Percentiles rank a stretch among this genome's conserved stretches.
Conservation (phyloP, 1,140 invertebrate species). For the Heliconius hewitsoni region DNA sequence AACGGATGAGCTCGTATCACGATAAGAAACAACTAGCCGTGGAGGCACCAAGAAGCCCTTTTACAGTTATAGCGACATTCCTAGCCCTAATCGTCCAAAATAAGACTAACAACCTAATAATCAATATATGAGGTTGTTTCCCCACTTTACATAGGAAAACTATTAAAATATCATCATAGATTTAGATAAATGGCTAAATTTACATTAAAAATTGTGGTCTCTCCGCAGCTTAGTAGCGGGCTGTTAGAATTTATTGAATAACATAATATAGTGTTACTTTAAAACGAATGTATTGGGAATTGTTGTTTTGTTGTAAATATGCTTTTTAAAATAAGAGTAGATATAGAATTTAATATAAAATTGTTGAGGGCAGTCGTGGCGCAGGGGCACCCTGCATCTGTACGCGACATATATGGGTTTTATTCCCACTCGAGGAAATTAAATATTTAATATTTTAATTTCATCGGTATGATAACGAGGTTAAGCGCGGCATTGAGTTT, state of each 20-base stretch:
- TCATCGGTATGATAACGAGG: too few relatives aligned
- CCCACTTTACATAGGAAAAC: slow-evolving; percentile 47
- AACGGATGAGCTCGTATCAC: slow-evolving; percentile 36
- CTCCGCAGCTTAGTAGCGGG: slow-evolving; percentile 21
- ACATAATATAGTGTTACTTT: background rate
- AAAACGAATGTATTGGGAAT: background rate
- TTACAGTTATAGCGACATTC: slow-evolving; percentile 47
- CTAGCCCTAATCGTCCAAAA: slow-evolving; percentile 34
- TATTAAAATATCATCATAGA: slow-evolving; percentile 45
- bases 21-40: slow-evolving; percentile 38
- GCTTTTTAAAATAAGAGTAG: background rate
- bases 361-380: too few relatives aligned
- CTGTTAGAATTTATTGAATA: background rate
- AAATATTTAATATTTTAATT: too few relatives aligned
- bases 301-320: background rate
- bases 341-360: too few relatives aligned
- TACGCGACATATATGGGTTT: too few relatives aligned
- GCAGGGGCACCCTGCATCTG: too few relatives aligned
- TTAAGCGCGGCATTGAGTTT: too few relatives aligned
- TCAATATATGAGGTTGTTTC: slow-evolving; percentile 31
- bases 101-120: slow-evolving; percentile 47
- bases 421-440: too few relatives aligned
- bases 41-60: slow-evolving; percentile 37
- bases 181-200: slow-evolving; percentile 33
- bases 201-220: slow-evolving; percentile 35